Conservation (phyloP, 1,140 invertebrate species). For the Hylaeus volcanicus region DNA sequence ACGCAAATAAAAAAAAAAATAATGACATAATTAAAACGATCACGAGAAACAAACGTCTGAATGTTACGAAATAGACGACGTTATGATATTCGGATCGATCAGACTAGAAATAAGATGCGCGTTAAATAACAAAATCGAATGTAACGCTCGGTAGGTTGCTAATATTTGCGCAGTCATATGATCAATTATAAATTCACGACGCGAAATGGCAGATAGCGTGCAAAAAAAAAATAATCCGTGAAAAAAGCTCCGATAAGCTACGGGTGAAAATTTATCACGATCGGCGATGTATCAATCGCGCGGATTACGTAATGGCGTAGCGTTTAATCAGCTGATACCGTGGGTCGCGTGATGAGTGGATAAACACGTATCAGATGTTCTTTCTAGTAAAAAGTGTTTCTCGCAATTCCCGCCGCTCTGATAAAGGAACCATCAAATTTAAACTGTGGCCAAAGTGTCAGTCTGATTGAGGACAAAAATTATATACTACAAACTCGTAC, state of each 20-base stretch:
- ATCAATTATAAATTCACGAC: constrained; percentile 14
- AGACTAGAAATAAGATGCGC: no score
- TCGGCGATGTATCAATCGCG: constrained; percentile 38
- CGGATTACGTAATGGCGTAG: constrained; percentile 45
- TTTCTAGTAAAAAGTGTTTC: constrained; percentile 17
- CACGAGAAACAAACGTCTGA: no score
- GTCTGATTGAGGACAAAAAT: no score
- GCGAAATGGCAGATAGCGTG: neutral
- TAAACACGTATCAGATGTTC: constrained; percentile 52
- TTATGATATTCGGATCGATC: no score
- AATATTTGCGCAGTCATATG: constrained; percentile 13
- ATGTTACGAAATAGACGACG: no score
- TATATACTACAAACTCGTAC: no score
- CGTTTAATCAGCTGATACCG: constrained; percentile 53
- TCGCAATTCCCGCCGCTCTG: neutral
- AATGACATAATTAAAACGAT: no score
- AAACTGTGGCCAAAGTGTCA: neutral
- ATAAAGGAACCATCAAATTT: neutral
- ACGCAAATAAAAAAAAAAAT: no score
- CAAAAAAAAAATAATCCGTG: neutral
- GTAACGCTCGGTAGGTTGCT: no score
- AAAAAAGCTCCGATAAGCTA: neutral
- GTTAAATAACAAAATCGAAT: no score
- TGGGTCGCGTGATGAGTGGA: constrained; percentile 46
- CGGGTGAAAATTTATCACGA: constrained; percentile 43